Conservation (phyloP, 2,113 vertebrate genomes). For the Chitala chitala region DNA sequence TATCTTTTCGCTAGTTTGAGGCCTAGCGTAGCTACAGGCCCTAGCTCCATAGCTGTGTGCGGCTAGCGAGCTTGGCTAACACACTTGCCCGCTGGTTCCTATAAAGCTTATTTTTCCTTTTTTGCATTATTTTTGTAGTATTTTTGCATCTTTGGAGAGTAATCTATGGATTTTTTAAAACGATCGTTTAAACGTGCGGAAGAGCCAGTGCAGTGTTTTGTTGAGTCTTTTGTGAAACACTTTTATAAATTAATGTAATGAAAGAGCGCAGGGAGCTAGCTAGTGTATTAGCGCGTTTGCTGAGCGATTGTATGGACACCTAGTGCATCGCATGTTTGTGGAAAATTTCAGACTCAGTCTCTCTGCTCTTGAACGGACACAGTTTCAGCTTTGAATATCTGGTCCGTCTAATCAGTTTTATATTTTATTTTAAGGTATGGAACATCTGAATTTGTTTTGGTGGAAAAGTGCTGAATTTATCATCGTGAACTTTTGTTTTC, state of each 20-base stretch:
- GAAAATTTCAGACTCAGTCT: background rate
- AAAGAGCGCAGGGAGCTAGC: constrained; percentile 24
- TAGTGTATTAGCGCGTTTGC: constrained; percentile 32
- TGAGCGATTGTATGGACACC: background rate
- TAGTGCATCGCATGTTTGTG: background rate
- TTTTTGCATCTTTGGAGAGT: background rate
- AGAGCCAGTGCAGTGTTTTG: background rate
- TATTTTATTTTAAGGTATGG: background rate
- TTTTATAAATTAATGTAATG: constrained; percentile 18
- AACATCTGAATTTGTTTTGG: constrained; percentile 58
- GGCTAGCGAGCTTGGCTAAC: constrained; percentile 23
- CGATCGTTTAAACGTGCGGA: background rate
- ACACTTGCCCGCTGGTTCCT: constrained; percentile 29
- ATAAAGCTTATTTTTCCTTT: constrained; percentile 43
- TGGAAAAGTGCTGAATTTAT: constrained; percentile 65
- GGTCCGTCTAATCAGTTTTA: background rate
- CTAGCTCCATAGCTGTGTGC: background rate
- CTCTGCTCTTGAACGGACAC: too few species aligned
- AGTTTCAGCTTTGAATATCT: background rate
- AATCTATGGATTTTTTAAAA: background rate
- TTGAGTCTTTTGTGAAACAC: background rate
- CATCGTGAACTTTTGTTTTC: constrained; percentile 91
- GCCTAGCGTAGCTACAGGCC: constrained; percentile 54
- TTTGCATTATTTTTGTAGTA: constrained; percentile 14
- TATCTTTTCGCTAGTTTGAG: constrained; percentile 53